These are phyloP conservation scores for Agrochola circellaris DNA, from an alignment of 2,888 invertebrate genomes.

Conservation along the genomic window DNA sequence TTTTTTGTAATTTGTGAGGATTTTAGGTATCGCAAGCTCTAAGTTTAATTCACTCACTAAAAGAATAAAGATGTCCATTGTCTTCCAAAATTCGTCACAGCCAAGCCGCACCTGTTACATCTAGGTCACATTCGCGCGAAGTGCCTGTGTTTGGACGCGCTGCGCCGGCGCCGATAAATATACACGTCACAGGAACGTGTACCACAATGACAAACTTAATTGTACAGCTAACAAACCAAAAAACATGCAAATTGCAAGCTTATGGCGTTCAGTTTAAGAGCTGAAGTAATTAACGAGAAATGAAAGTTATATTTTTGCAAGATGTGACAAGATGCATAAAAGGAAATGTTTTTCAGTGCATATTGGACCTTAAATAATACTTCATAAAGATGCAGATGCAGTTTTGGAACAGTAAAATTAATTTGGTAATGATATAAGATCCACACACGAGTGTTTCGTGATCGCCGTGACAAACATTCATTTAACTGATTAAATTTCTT, in stretches of 20 bases:
- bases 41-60: neutral
- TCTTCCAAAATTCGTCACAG: slow-evolving; percentile 65
- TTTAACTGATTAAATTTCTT: slow-evolving; percentile 75
- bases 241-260: slow-evolving; percentile 23
- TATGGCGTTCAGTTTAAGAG: neutral
- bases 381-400: slow-evolving; percentile 3
- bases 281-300: neutral
- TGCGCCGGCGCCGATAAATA: slow-evolving; percentile 86
- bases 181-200: slow-evolving; percentile 84
- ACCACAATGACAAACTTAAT: slow-evolving; percentile 68
- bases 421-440: slow-evolving; percentile 71
- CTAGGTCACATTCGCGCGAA: slow-evolving; percentile 88
- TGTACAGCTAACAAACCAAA: slow-evolving; percentile 14
- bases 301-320: slow-evolving; percentile 33
- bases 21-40: too few species aligned
- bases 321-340: slow-evolving; percentile 62
- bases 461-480: slow-evolving; percentile 80
- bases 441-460: slow-evolving; percentile 77
- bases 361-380: slow-evolving; percentile 45
- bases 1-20: too few species aligned
- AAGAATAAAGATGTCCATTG: slow-evolving; percentile 5
- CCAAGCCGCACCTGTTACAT: slow-evolving; percentile 74
- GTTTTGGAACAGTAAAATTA: slow-evolving; percentile 26
- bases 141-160: slow-evolving; percentile 83
- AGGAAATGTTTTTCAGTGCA: slow-evolving; percentile 50